These are phyloP conservation scores for Cyprinodon variegatus DNA, from an alignment of 2,113 vertebrate species.

Conservation along the genomic window DNA sequence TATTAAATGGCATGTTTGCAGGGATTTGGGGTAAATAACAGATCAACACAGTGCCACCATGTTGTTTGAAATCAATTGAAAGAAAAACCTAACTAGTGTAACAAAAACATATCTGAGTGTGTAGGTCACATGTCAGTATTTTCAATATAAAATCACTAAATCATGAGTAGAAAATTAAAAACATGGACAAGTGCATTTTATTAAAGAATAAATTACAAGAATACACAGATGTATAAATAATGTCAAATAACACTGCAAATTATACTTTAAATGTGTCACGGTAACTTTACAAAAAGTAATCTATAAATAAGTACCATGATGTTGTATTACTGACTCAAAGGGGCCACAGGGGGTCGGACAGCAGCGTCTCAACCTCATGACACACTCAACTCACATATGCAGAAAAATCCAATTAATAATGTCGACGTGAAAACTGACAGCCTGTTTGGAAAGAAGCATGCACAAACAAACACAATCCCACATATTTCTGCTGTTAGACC, in stretches of 20 bases:
- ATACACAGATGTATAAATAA: constrained; percentile 72
- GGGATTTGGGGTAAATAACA: no score
- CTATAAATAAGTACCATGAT: constrained; percentile 43
- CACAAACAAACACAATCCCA: constrained; percentile 53
- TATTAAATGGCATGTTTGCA: neutral
- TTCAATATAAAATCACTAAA: neutral
- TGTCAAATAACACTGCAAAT: constrained; percentile 57
- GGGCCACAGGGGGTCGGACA: constrained; percentile 31
- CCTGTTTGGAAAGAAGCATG: constrained; percentile 57
- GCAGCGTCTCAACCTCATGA: constrained; percentile 12
- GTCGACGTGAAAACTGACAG: constrained; percentile 30
- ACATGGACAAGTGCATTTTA: constrained; percentile 71
- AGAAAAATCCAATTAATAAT: constrained; percentile 20
- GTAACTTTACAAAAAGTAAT: constrained; percentile 50
- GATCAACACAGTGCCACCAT: neutral
- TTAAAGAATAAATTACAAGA: constrained; percentile 75
- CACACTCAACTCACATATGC: constrained; percentile 42
- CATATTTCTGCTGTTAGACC: constrained; percentile 40
- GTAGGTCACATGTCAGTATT: no score
- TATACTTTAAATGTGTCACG: constrained; percentile 57
- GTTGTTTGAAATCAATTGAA: neutral
- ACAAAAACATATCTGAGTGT: no score
- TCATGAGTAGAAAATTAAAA: constrained; percentile 34
- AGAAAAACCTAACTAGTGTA: neutral
- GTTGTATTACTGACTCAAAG: constrained; percentile 27